phyloP scores from a whole-genome alignment of 2,113 vertebrate genomes.

The Dromas ardeola region DNA sequence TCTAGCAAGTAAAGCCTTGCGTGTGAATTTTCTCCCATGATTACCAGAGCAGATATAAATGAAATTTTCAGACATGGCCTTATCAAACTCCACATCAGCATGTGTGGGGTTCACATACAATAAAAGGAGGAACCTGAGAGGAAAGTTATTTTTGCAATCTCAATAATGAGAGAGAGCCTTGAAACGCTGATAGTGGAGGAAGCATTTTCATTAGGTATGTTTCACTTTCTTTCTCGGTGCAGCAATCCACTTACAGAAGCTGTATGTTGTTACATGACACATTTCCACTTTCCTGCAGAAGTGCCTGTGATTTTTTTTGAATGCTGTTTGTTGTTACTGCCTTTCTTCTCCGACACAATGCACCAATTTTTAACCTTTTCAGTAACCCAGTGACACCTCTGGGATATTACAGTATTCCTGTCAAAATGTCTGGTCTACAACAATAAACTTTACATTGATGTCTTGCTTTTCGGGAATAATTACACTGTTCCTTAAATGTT shows the following conservation, averaged over 20 bases:
- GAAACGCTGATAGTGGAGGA: neutral
- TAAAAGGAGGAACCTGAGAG: neutral
- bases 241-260: conserved; percentile 18
- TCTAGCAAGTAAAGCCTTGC: neutral
- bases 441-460: conserved; percentile 81
- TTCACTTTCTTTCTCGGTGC: conserved; percentile 20
- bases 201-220: conserved; percentile 32
- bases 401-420: conserved; percentile 66
- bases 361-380: conserved; percentile 71
- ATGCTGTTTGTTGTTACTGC: conserved; percentile 39
- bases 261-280: conserved; percentile 42
- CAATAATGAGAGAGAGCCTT: neutral
- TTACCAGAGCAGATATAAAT: conserved; percentile 5
- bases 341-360: conserved; percentile 18
- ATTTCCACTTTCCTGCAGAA: conserved; percentile 33
- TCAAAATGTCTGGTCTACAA: conserved; percentile 67
- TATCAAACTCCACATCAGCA: neutral
- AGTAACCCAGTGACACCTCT: conserved; percentile 59
- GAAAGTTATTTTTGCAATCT: conserved; percentile 34
- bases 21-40: neutral
- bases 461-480: conserved; percentile 84
- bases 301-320: conserved; percentile 42
- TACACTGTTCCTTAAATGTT: conserved; percentile 77
- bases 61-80: neutral
- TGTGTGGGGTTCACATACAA: neutral